phyloP scores from a whole-genome alignment of 2,888 invertebrate genomes.

The Apeira syringaria region DNA sequence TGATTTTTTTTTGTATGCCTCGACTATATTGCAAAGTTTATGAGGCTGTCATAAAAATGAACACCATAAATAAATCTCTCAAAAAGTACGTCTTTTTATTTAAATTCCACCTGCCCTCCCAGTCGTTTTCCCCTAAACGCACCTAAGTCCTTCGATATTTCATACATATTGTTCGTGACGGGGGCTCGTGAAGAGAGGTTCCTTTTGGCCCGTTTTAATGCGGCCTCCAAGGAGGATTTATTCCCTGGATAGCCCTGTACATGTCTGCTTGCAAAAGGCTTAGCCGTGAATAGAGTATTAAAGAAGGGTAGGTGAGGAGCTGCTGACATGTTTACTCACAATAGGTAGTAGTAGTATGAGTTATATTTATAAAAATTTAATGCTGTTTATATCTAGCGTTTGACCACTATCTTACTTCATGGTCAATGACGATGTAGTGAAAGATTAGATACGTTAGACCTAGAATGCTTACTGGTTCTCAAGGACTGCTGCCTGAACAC shows the following conservation, averaged over 20 bases:
- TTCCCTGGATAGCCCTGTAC: slow-evolving; percentile 20
- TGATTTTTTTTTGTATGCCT: too few species aligned
- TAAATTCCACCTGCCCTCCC: slow-evolving; percentile 5
- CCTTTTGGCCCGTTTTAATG: slow-evolving; percentile 12
- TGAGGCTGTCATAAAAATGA: not conserved
- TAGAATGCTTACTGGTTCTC: too few species aligned
- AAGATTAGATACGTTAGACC: too few species aligned
- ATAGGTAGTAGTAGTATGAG: not conserved
- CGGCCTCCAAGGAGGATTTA: slow-evolving; percentile 14
- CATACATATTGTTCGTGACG: slow-evolving; percentile 10
- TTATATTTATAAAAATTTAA: too few species aligned
- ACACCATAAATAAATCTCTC: slow-evolving; percentile 5
- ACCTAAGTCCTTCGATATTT: slow-evolving; percentile 12
- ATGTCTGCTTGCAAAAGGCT: slow-evolving; percentile 21
- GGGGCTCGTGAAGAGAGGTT: slow-evolving; percentile 1
- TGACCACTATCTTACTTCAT: too few species aligned
- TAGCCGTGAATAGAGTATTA: slow-evolving; percentile 18
- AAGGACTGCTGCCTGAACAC: too few species aligned
- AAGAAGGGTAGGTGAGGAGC: slow-evolving; percentile 7
- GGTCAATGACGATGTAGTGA: too few species aligned
- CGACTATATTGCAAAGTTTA: not conserved
- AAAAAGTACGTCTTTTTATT: not conserved
- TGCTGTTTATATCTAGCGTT: too few species aligned
- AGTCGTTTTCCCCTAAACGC: not conserved
- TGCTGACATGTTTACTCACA: not conserved